Base-by-base conservation (phyloP, 2,797 vertebrate genomes). In the Chiroxiphia lanceolata region DNA sequence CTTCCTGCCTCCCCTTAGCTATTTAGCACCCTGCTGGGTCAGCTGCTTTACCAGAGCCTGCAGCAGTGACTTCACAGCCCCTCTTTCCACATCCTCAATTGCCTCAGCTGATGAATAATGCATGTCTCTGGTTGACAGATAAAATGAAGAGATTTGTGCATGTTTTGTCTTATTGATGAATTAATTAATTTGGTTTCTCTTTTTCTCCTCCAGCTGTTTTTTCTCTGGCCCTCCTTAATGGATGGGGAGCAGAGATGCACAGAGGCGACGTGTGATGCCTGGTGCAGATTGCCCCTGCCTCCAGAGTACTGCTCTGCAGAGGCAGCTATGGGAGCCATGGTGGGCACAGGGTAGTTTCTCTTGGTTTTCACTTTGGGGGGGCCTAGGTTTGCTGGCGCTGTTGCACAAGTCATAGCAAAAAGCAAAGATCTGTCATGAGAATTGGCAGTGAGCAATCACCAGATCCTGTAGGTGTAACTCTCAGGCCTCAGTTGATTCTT, bases 21-120 rank as follows among this genome's bases (percentile, higher is more conserved):
- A 5, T 88, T 91, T 81, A 93, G 47, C 13, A 54, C 91, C 13
- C n/a, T 83, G 38, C 95, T 95, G 83, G 64, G 71, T 93, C 93
- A 92, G 88, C 92, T 97, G 87, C 89, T 96, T 88, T 91, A 76
- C 77, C 10, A 42, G 59, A 92, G 83, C 82, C 75, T 78, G 87
- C 59, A 90, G 82, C 82, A 82, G 44, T 79, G 90, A 91, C 90
- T 96, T 95, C 51, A 45, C 89, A 91, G 85, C 83, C 89, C 63
- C 94, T 95, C 83, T 96, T 94, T 94, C 76, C 89, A 38, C 5
- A 9, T 89, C 82, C 93, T 97, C 25, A 13, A 11, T 97, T 45
- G 13, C 90, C 95, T 95, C 94, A 83, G 89, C 93, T 93, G 83
- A 87, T 98, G 95, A 97, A 97, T 97, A 97, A 97, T 97, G 92